phyloP scores from a whole-genome alignment of 2,888 invertebrate species.

The Peribatodes rhomboidaria region DNA sequence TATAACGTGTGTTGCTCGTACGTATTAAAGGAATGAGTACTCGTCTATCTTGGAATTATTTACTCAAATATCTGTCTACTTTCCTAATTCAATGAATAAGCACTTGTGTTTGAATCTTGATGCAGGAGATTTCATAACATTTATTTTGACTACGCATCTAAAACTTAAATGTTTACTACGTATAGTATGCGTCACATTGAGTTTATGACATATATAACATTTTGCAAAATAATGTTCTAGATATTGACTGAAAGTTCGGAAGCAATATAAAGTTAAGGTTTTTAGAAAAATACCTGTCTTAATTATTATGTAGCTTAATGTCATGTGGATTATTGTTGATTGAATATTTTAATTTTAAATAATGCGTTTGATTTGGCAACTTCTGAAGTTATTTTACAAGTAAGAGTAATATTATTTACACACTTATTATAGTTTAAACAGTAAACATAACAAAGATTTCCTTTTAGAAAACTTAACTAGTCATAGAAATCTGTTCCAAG shows the following conservation, averaged over 20 bases:
- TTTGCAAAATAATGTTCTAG: no score
- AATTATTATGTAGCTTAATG: neutral
- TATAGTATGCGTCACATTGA: no score
- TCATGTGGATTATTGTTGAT: neutral
- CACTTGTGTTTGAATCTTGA: neutral
- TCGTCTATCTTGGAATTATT: neutral
- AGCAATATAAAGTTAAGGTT: no score
- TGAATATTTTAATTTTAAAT: neutral
- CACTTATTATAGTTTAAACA: conserved; percentile 1
- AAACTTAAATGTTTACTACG: no score
- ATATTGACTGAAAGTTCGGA: no score
- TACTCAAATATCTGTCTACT: neutral
- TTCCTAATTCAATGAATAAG: neutral
- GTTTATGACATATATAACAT: no score
- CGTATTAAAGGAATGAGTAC: neutral
- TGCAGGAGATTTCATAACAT: neutral
- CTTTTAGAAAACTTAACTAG: conserved; percentile 59
- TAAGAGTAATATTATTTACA: conserved; percentile 21
- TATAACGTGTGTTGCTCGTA: conserved; percentile 1
- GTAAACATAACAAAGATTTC: conserved; percentile 41
- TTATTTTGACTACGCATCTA: no score
- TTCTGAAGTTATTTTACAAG: conserved; percentile 11
- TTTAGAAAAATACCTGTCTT: no score
- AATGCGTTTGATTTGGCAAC: conserved; percentile 1
- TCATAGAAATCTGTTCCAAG: conserved; percentile 47